These are phyloP conservation scores for Amiota mariae DNA, from an alignment of 2,888 invertebrate species.

Conservation along the genomic window DNA sequence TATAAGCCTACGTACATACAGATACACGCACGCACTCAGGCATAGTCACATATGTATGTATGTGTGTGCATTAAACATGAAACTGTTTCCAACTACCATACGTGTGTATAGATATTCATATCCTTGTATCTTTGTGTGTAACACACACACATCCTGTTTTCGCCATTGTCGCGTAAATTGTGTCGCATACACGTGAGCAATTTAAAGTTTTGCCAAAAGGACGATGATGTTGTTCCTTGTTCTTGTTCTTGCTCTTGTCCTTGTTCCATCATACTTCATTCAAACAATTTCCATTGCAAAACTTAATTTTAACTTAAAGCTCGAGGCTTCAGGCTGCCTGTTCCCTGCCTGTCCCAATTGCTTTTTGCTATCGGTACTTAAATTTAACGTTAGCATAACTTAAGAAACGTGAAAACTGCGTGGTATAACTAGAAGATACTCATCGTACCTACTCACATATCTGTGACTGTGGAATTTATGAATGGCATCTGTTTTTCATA, in stretches of 20 bases:
- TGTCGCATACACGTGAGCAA: constrained; percentile 66
- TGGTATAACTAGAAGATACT: constrained; percentile 43
- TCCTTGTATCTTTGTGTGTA: not conserved
- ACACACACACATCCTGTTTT: constrained; percentile 47
- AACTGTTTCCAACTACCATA: not conserved
- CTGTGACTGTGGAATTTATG: constrained; percentile 52
- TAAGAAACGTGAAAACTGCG: too few relatives aligned
- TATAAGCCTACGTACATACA: not conserved
- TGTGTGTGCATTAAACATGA: constrained; percentile 5
- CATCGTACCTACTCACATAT: constrained; percentile 30
- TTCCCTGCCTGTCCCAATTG: too few relatives aligned
- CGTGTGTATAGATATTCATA: not conserved
- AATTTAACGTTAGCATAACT: too few relatives aligned
- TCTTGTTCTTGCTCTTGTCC: constrained; percentile 8
- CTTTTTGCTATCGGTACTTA: too few relatives aligned
- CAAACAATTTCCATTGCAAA: constrained; percentile 60
- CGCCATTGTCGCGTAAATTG: constrained; percentile 54
- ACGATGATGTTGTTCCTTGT: not conserved
- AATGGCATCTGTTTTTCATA: constrained; percentile 49
- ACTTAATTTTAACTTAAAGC: constrained; percentile 56
- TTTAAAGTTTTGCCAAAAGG: constrained; percentile 50
- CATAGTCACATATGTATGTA: not conserved
- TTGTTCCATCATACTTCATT: constrained; percentile 33
- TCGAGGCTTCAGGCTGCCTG: constrained; percentile 38
- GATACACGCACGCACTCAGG: not conserved